These are phyloP conservation scores for Drosophila ercepeae DNA, from an alignment of 1,140 invertebrate genomes.

Conservation along the genomic window DNA sequence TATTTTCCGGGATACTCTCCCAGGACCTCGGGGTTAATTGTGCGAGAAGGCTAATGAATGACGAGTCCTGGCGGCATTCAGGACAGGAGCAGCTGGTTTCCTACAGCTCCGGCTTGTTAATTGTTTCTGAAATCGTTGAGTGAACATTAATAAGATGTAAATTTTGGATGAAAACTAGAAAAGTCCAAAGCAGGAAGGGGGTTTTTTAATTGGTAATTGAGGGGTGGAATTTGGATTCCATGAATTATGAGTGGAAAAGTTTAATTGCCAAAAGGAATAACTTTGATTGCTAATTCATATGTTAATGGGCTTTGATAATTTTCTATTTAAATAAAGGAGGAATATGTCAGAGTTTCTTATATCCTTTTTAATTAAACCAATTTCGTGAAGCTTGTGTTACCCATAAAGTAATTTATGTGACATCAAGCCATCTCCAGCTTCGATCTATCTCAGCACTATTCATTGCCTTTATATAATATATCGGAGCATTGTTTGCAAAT, in stretches of 20 bases:
- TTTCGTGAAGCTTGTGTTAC: conserved; percentile 1
- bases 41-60: conserved; percentile 61
- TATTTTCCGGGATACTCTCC: conserved; percentile 4
- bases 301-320: conserved; percentile 12
- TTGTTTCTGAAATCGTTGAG: conserved; percentile 50
- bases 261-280: conserved; percentile 18
- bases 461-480: conserved; percentile 38
- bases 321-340: too few relatives aligned
- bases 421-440: conserved; percentile 29
- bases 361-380: conserved; percentile 9
- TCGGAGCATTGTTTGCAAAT: conserved; percentile 54
- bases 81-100: conserved; percentile 19
- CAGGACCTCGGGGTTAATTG: conserved; percentile 52
- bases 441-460: conserved; percentile 27
- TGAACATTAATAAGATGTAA: conserved; percentile 56
- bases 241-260: conserved; percentile 28
- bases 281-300: conserved; percentile 39
- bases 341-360: too few relatives aligned
- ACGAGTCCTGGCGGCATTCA: conserved; percentile 23
- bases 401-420: conserved; percentile 25
- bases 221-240: conserved; percentile 10
- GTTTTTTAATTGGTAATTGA: conserved; percentile 16
- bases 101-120: conserved; percentile 35
- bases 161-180: conserved; percentile 42
- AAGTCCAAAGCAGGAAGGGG: neutral